Base-by-base conservation (phyloP, 2,113 vertebrate genomes). In the Sterna hirundo region DNA sequence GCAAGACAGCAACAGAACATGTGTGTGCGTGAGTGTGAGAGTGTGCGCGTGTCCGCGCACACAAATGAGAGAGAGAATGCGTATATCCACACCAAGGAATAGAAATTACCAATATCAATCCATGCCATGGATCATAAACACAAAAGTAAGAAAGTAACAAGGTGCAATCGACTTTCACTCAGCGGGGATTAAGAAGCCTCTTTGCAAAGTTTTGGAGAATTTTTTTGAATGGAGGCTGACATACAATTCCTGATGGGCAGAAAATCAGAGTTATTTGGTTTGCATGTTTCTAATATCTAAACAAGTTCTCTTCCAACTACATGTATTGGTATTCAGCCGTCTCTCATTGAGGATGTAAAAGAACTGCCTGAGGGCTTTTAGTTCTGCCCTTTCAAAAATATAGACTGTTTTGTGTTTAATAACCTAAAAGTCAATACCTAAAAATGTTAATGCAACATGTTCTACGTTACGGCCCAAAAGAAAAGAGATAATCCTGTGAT, bases 11-110 rank as follows among this genome's bases (percentile, higher is more conserved):
- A 64, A 60, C 2, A 54, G 34, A 55, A 69, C 0, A 38, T 40
- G 6, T 4, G 4, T 8, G 15, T 19, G 25, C 13, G 9, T 26
- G 10, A 5, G 2, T 40, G 25, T 3, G 22, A 5, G 13, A 22
- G 23, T 21, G 9, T 15, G 7, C 4, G 3, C 34, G 25, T 3
- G 22, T 22, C 11, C 5, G 22, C 6, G 7, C 2, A 21, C 3
- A 16, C 16, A 55, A 64, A 70, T 27, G 49, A 55, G 47, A 42
- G 5, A 38, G 5, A 68, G 9, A 32, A 36, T 11, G 10, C 13
- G 5, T 23, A 30, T 22, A 27, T 11, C n/a, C 2, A 42, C 13
- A 71, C 5, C 2, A 29, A 20, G 26, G 44, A 88, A 75, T 7
- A 1, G 40, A 46, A 88, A 75, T 38, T 13, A 69, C 3, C 36